Evolutionary conservation across 2,888 invertebrate species (phyloP).

Genomic region (Drosophila imparisetae): DNA sequence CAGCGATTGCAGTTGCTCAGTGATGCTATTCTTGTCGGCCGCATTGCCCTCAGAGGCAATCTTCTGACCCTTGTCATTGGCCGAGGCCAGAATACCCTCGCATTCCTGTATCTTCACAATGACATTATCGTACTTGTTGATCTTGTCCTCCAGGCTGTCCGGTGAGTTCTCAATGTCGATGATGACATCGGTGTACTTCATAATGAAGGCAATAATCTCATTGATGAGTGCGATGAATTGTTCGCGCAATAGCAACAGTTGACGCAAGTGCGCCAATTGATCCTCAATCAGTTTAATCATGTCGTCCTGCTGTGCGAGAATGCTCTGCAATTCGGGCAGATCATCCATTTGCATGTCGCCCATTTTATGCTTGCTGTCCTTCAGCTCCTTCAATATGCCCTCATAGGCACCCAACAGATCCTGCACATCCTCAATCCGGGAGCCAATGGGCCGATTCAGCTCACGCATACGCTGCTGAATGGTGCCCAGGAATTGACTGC

Average conservation of each 20-base stretch:
- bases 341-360: conserved; percentile 91
- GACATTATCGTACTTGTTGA: conserved; percentile 93
- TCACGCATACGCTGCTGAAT: conserved; percentile 94
- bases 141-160: conserved; percentile 93
- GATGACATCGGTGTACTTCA: conserved; percentile 93
- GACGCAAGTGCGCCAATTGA: conserved; percentile 92
- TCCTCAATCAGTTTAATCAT: conserved; percentile 93
- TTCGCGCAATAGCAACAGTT: conserved; percentile 92
- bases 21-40: conserved; percentile 93
- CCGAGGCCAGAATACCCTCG: conserved; percentile 93
- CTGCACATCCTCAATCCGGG: conserved; percentile 94
- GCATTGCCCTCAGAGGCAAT: conserved; percentile 96
- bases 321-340: conserved; percentile 91
- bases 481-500: conserved; percentile 91
- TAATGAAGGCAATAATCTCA: conserved; percentile 94
- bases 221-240: conserved; percentile 94
- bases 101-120: conserved; percentile 95
- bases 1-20: conserved; percentile 93
- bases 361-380: conserved; percentile 91
- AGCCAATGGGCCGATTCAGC: conserved; percentile 93
- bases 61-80: conserved; percentile 96
- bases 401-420: conserved; percentile 92
- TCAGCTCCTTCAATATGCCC: conserved; percentile 90
- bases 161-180: conserved; percentile 94
- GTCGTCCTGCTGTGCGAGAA: conserved; percentile 93